Percentiles rank a stretch among this genome's conserved stretches.
These are phyloP conservation scores for Pithecia hirsuta DNA, from an alignment of 2,797 vertebrate species.

Conservation along the genomic window DNA sequence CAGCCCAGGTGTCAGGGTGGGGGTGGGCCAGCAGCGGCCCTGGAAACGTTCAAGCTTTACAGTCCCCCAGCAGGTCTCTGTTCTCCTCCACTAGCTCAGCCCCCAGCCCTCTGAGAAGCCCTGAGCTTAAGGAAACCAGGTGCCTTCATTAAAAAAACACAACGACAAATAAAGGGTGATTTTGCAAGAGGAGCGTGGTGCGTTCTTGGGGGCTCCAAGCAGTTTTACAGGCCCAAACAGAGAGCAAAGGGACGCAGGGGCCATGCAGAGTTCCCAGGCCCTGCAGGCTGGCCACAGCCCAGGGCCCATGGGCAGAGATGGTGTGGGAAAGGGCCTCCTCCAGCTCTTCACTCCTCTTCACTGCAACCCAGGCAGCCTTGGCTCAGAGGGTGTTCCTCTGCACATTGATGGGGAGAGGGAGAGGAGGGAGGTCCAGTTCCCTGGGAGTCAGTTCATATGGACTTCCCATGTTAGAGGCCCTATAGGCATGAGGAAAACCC, in stretches of 20 bases:
- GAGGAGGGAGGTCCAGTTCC: fast-evolving
- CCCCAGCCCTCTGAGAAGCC: conserved; percentile 3
- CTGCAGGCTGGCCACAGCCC: not conserved
- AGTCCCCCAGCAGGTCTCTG: conserved; percentile 50
- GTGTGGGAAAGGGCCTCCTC: not conserved
- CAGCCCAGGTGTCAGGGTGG: not conserved
- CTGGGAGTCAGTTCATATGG: not conserved
- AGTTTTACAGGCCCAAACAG: conserved; percentile 46
- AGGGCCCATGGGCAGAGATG: not conserved
- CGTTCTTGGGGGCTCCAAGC: not conserved
- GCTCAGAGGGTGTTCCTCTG: not conserved
- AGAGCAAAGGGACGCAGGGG: not conserved
- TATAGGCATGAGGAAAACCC: not conserved
- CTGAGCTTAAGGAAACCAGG: conserved; percentile 61
- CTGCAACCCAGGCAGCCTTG: not conserved
- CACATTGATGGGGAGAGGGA: fast-evolving
- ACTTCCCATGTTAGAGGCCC: not conserved
- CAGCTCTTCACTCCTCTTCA: not conserved
- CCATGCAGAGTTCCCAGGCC: not conserved
- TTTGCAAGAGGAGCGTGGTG: not conserved
- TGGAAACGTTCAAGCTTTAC: conserved; percentile 59
- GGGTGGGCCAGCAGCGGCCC: not conserved
- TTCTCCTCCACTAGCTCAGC: conserved; percentile 46
- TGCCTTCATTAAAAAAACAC: conserved; percentile 50
- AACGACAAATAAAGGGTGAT: conserved; percentile 24